Evolutionary conservation across 2,113 vertebrate species (phyloP), one percentile per base, ranked within the genome.

Genomic region (Podarcis muralis): DNA sequence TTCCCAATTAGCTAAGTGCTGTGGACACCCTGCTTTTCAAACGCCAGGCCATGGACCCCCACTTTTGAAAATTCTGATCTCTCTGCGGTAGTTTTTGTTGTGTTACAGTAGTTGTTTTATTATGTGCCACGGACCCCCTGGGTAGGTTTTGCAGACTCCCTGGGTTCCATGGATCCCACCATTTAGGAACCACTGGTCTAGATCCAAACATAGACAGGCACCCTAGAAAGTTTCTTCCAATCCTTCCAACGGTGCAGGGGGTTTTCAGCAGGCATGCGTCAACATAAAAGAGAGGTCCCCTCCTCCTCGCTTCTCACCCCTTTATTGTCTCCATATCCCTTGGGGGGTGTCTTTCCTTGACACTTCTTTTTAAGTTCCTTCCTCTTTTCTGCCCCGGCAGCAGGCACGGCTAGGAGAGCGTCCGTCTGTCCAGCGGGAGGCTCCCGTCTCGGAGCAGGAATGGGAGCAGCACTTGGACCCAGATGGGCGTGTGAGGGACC

Each of bases 331-430:
- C 32, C 81, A 15, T 27, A 65, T 23, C 7, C 35, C 23, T 83
- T 5, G 18, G 5, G 25, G 25, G 2, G 1, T 15, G 2, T 23
- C 13, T 6, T 8, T 84, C 30, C n/a, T 80, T 57, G 32, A 6
- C 43, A 25, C 66, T 57, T 57, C 69, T 22, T n/a, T 22, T 53
- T 3, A 75, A 35, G 22, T 25, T 16, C 4, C 11, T 5, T 75
- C 30, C 53, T 9, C 22, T 62, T 91, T 32, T 53, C 48, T 68
- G 6, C 2, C 53, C 30, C 9, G 65, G 53, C 86, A 97, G 93
- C 97, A 98, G 92, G 97, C 97, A 43, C 97, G 98, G 91, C 96
- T 99, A 16, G 98, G 98, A 0, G 97, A 97, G 0, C 96, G 97
- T 78, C 98, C 98, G 0, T 76, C 93, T 0, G 97, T 98, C n/a